Conservation (phyloP, 2,797 vertebrate species). For the Sylvia borin region DNA sequence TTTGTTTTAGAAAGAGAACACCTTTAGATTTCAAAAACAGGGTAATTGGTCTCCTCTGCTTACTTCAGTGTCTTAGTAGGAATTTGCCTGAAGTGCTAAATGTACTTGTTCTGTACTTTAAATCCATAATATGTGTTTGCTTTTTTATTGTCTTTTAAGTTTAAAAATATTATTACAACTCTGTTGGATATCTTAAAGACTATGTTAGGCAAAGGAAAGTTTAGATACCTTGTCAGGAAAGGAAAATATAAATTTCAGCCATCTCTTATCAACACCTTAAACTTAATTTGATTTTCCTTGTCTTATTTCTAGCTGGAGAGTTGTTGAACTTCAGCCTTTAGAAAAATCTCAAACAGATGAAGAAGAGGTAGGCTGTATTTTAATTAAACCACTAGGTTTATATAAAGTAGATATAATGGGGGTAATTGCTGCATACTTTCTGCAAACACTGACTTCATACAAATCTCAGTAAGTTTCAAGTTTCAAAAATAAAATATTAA, state of each 20-base stretch:
- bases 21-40: neutral
- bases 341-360: conserved; percentile 57
- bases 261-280: neutral
- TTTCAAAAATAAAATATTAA: neutral
- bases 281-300: conserved; percentile 24
- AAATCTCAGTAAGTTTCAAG: neutral
- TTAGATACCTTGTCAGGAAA: neutral
- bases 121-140: neutral
- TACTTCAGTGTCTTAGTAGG: neutral
- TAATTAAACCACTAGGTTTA: neutral
- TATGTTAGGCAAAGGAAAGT: neutral
- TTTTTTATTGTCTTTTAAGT: neutral
- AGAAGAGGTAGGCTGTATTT: conserved; percentile 75
- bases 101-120: neutral
- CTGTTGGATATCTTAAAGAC: neutral
- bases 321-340: conserved; percentile 76
- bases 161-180: neutral
- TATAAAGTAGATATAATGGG: neutral
- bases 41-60: neutral
- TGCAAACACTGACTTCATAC: neutral
- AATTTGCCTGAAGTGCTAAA: neutral
- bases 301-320: conserved; percentile 84
- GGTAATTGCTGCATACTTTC: neutral
- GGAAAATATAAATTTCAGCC: neutral
- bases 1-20: neutral